Base-by-base conservation (phyloP, 2,888 invertebrate genomes). In the Phalangium opilio region DNA sequence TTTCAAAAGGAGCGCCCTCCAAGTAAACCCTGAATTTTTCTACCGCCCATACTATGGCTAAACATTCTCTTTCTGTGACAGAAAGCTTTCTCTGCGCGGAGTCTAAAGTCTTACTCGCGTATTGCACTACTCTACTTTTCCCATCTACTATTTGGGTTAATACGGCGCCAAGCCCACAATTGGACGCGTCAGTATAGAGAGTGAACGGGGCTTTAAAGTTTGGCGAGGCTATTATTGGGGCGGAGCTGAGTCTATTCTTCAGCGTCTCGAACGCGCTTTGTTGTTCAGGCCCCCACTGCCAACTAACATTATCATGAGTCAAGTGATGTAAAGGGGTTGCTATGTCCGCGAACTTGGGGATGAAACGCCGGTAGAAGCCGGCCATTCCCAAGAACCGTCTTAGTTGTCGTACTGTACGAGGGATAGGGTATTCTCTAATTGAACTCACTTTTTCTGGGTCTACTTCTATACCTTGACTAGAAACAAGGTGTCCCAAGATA, bases 11-110 rank as follows among this genome's bases (percentile, higher is more conserved):
- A 3, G 58, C 34, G 1, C 64, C 62, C 43, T 66, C 64, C 0
- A 71, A 52, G 49, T 66, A 71, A 1, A 62, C 62, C 18, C 64
- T 48, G 48, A 66, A 69, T 49, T 67, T 66, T 12, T 59, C 44
- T 1, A 66, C 51, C 3, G 64, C 63, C 58, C 58, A 67, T 4
- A 67, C 56, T 1, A 64, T 57, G 2, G 59, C 61, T 11, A 64
- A 19, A 0, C 59, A 61, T 56, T 70, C 70, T n/a, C 64, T 56
- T 48, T 70, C 68, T 0, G 65, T 67, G 0, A 64, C 63, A 0
- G 61, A 55, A 41, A 68, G 68, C 14, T 66, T 66, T 1, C 27
- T 27, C 27, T 27, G 27, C 5, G 27, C 27, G 8, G 27, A 4
- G 27, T 27, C 27, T 27, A 27, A 27, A 4, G 27, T 27, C 8